Percentiles rank a stretch among this genome's conserved stretches.
phyloP scores from a whole-genome alignment of 2,797 vertebrate species.

The Bucorvus abyssinicus region DNA sequence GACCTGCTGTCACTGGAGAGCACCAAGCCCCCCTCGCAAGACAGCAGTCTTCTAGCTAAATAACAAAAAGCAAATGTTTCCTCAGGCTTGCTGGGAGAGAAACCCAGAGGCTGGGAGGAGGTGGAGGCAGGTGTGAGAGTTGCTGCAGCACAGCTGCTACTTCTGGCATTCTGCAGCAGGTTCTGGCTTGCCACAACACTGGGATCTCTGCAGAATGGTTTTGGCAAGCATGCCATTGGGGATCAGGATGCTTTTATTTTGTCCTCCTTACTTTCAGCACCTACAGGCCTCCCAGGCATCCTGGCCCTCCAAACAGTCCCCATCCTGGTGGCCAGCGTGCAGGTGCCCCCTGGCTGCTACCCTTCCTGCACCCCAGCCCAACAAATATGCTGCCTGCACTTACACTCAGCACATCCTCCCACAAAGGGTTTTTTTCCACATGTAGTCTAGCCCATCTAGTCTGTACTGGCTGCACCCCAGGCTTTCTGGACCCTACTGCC shows the following conservation, averaged over 20 bases:
- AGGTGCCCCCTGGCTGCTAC: fast-evolving
- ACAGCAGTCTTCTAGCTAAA: not conserved
- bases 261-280: not conserved
- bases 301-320: not conserved
- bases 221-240: not conserved
- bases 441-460: no score
- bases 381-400: not conserved
- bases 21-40: not conserved
- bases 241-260: not conserved
- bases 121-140: not conserved
- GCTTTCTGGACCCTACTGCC: not conserved
- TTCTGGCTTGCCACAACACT: fast-evolving
- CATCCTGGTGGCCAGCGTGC: not conserved
- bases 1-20: not conserved
- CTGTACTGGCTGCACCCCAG: no score
- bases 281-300: not conserved
- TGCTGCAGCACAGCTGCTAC: not conserved
- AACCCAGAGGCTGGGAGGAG: not conserved
- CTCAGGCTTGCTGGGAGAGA: not conserved
- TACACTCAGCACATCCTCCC: not conserved
- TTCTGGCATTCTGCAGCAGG: not conserved
- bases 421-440: not conserved
- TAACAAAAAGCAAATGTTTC: not conserved
- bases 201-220: not conserved
- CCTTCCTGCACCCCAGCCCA: not conserved